Conservation (phyloP, 2,888 invertebrate species). For the Minunthozetes semirufus region DNA sequence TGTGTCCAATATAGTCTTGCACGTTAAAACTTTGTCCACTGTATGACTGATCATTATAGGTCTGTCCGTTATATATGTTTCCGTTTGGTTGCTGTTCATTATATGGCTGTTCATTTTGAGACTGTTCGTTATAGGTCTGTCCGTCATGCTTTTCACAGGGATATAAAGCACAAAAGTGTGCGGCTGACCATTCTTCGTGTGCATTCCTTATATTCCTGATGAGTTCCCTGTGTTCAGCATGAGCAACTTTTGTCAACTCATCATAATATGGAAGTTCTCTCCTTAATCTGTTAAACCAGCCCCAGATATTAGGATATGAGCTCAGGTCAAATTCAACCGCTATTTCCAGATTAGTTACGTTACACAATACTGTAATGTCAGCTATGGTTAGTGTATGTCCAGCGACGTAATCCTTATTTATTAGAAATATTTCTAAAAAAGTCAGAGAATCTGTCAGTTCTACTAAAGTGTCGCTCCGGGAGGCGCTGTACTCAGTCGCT, state of each 20-base stretch:
- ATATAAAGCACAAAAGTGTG: constrained; percentile 27
- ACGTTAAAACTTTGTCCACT: no score
- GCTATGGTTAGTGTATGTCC: constrained; percentile 34
- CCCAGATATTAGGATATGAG: constrained; percentile 30
- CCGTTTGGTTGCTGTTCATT: background rate
- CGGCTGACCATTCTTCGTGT: constrained; percentile 32
- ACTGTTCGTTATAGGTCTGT: background rate
- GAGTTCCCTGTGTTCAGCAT: constrained; percentile 25
- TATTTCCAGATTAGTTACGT: constrained; percentile 30
- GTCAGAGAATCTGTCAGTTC: constrained; percentile 31
- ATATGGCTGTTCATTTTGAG: background rate
- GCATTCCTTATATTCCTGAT: constrained; percentile 27
- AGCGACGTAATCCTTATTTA: constrained; percentile 33
- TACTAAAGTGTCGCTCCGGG: constrained; percentile 30
- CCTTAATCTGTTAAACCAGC: constrained; percentile 32
- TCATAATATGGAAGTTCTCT: constrained; percentile 35
- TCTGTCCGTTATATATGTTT: no score
- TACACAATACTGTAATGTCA: constrained; percentile 28
- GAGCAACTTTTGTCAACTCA: constrained; percentile 25
- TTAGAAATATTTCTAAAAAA: constrained; percentile 32
- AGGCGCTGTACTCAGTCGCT: constrained; percentile 27
- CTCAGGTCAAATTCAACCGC: constrained; percentile 33
- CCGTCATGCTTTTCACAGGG: constrained; percentile 16
- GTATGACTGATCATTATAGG: no score
- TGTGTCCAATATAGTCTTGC: no score